Evolutionary conservation across 2,797 vertebrate species (phyloP).

Genomic region (Sebastes cheni): DNA sequence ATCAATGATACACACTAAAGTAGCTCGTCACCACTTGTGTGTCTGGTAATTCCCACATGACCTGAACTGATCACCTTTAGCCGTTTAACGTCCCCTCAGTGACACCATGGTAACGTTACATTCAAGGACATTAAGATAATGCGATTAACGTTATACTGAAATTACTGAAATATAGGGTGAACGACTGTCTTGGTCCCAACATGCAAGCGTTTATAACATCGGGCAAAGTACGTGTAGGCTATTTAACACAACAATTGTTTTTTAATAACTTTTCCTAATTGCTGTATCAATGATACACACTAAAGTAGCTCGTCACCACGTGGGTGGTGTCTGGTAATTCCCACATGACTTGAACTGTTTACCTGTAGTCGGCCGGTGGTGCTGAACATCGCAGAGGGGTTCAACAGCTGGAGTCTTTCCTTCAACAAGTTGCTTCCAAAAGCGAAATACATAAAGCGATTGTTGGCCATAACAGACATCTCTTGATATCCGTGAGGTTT

Average conservation of each 20-base stretch:
- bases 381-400: conserved; percentile 75
- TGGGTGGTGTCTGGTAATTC: neutral
- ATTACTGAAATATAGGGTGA: neutral
- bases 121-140: neutral
- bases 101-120: neutral
- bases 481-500: rapidly evolving
- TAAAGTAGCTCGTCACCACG: neutral
- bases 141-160: no score
- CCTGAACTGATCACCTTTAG: neutral
- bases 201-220: neutral
- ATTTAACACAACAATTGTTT: neutral
- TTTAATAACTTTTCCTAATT: neutral
- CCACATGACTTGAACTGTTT: neutral
- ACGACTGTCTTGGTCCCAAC: neutral
- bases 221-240: no score
- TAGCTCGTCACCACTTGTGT: neutral
- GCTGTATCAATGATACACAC: neutral
- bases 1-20: neutral
- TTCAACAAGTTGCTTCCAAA: conserved; percentile 84
- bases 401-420: conserved; percentile 75
- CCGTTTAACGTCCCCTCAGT: no score
- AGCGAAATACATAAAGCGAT: conserved; percentile 80
- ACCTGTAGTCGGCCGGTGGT: conserved; percentile 74
- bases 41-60: neutral
- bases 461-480: conserved; percentile 18